Evolutionary conservation across 2,113 vertebrate species (phyloP).

Genomic region (Hippocampus zosterae): DNA sequence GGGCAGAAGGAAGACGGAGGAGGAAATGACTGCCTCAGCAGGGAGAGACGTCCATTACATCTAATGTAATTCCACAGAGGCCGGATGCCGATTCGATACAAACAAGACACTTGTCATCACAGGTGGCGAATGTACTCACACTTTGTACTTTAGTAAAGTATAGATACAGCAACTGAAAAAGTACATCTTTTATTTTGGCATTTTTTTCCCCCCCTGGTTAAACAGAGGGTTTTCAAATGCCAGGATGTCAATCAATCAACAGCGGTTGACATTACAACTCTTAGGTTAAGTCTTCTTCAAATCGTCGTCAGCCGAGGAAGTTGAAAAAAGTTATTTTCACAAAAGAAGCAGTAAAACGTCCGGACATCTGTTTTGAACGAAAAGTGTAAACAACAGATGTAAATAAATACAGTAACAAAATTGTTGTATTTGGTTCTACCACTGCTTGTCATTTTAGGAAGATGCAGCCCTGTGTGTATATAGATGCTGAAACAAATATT

Average conservation of each 20-base stretch:
- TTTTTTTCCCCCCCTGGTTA: too few species aligned
- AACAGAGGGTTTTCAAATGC: too few species aligned
- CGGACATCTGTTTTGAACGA: too few species aligned
- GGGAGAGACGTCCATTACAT: slow-evolving; percentile 22
- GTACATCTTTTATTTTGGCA: too few species aligned
- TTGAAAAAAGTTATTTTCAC: too few species aligned
- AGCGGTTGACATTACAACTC: too few species aligned
- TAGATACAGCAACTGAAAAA: background rate
- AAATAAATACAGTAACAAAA: too few species aligned
- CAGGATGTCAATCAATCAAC: too few species aligned
- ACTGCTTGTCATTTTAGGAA: slow-evolving; percentile 15
- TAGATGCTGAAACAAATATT: slow-evolving; percentile 49
- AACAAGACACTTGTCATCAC: slow-evolving; percentile 15
- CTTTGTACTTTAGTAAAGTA: background rate
- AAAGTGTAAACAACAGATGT: too few species aligned
- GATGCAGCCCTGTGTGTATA: slow-evolving; percentile 23
- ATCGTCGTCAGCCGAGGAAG: too few species aligned
- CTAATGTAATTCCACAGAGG: slow-evolving; percentile 36
- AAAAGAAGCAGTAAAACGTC: too few species aligned
- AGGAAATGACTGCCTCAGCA: slow-evolving; percentile 16
- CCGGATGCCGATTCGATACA: slow-evolving; percentile 32
- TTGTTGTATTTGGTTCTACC: background rate
- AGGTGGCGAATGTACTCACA: background rate
- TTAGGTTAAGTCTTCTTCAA: too few species aligned
- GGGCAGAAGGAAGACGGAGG: background rate